A percentile compares a stretch with the other conserved stretches of the same genome.
These are phyloP conservation scores for Montipora sp. DNA, from an alignment of 64 coral and sea anemone species.

Conservation along the genomic window DNA sequence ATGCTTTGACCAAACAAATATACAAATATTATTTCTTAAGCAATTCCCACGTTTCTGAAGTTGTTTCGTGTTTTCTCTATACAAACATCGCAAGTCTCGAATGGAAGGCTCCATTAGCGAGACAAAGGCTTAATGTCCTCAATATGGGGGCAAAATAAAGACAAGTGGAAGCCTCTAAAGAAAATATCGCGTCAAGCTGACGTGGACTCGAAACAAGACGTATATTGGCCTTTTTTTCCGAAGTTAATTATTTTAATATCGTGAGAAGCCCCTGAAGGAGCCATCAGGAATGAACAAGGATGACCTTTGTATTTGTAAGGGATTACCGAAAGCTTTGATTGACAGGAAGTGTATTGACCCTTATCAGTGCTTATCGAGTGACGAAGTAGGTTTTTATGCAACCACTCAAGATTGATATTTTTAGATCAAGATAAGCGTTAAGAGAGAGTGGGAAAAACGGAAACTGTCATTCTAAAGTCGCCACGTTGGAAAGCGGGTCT, in stretches of 20 bases:
- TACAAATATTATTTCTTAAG: background rate
- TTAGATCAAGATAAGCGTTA: background rate
- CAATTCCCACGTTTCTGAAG: background rate
- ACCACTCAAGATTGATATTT: background rate
- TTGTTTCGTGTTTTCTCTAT: background rate
- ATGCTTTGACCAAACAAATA: no score
- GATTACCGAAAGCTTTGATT: constrained; percentile 19
- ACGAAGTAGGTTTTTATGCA: background rate
- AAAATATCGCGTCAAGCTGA: constrained; percentile 4
- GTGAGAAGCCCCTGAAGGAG: constrained; percentile 3
- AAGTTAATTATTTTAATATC: constrained; percentile 33
- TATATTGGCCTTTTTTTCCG: background rate
- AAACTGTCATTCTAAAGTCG: background rate
- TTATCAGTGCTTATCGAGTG: background rate
- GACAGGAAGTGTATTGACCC: constrained; percentile 24
- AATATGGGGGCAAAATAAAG: background rate
- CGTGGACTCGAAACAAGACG: constrained; percentile 16
- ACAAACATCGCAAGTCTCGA: constrained; percentile 1
- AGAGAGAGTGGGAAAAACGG: background rate
- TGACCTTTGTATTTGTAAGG: background rate
- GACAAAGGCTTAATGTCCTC: background rate
- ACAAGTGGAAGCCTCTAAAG: background rate
- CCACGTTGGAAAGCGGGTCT: background rate
- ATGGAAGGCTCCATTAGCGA: background rate
- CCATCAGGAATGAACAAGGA: background rate